These are phyloP conservation scores for Hesperophylax magnus DNA, from an alignment of 1,140 invertebrate species.

Conservation along the genomic window DNA sequence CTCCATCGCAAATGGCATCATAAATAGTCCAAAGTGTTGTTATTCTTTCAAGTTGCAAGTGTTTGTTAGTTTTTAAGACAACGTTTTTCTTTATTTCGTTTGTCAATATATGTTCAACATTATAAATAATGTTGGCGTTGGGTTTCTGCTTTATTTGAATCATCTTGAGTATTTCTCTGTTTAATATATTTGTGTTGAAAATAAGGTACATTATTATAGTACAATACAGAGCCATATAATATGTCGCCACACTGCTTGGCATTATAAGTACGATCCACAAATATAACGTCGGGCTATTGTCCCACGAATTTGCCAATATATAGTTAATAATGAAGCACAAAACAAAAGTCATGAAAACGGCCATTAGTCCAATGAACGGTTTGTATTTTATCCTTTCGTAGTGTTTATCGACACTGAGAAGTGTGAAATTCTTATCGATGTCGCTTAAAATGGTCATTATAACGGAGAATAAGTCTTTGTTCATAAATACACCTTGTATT, in stretches of 20 bases:
- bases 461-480: background rate
- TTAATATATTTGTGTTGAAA: background rate
- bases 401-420: background rate
- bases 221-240: slow-evolving; percentile 3
- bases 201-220: background rate
- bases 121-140: background rate
- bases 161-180: background rate
- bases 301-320: background rate
- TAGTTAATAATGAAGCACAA: background rate
- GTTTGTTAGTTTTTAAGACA: background rate
- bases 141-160: background rate
- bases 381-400: background rate
- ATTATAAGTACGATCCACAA: background rate
- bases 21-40: slow-evolving; percentile 59
- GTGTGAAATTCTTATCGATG: background rate
- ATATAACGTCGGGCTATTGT: background rate
- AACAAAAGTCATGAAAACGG: background rate
- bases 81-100: background rate
- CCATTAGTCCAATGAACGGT: background rate
- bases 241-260: background rate
- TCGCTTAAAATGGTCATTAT: background rate
- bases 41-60: slow-evolving; percentile 9
- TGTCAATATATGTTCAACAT: background rate
- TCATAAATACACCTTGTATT: background rate
- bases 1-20: slow-evolving; percentile 5